Evolutionary conservation across 2,797 vertebrate species (phyloP), one percentile per base, ranked within the genome.

Genomic region (Myripristis jacobus): DNA sequence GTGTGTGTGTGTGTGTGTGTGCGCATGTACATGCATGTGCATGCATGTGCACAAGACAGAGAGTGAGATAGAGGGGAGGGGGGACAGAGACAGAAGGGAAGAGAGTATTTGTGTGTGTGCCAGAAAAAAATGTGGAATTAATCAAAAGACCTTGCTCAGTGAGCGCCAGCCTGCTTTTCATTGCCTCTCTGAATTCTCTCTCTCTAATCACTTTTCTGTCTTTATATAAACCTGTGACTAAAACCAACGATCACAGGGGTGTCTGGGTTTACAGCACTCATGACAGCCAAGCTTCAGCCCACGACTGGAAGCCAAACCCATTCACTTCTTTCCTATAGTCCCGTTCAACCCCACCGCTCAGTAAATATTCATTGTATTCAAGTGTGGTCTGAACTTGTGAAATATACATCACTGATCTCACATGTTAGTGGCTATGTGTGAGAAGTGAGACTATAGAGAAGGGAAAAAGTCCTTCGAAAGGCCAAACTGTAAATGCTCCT

Each of bases 71-170:
- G 34, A 63, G 8, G 75, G 38, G 41, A 68, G 22, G 47, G 36
- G 68, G 44, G n/a, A n/a, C n/a, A 51, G 68, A 67, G 80, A 60
- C 43, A 75, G 50, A 80, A 65, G 34, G 79, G 77, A 65, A 62
- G n/a, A 70, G n/a, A 70, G 6, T 4, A 43, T 80, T 10, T 76
- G 22, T 66, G 25, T 59, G 58, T 66, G 25, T 59, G 58, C 81
- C 75, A 80, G 62, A 78, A 59, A 64, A 64, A 81, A 87, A 87
- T 82, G 57, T 87, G 78, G 73, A 77, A 51, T 81, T 59, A 82
- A 87, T 89, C 61, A 81, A 8, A 34, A 41, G 0, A 58, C 64
- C n/a, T 61, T 73, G 43, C 38, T 85, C 55, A 46, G 54, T 68
- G 59, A 83, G 63, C 66, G 27, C 22, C 3, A 6, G 2, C 66